Percentiles rank a stretch among this genome's conserved stretches.
Evolutionary conservation across 1,140 invertebrate species (phyloP).

Genomic region (Pantala flavescens): DNA sequence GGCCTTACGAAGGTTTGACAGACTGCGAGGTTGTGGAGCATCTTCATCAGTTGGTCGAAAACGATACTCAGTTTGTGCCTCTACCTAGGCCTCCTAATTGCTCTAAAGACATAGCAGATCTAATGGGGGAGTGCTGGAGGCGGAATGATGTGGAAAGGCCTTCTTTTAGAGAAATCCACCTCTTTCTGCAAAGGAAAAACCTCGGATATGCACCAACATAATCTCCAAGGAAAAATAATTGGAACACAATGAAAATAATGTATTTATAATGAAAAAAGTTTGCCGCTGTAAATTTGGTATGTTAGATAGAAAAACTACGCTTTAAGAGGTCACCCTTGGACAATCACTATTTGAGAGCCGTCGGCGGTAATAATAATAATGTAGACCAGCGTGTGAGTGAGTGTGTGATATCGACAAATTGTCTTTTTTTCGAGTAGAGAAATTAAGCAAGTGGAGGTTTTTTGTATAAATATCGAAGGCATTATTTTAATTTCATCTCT

Average conservation of each 20-base stretch:
- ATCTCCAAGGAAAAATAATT: no score
- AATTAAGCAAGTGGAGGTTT: background rate
- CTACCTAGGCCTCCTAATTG: conserved; percentile 54
- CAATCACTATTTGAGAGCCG: background rate
- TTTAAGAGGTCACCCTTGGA: background rate
- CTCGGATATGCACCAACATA: conserved; percentile 51
- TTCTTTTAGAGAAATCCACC: conserved; percentile 74
- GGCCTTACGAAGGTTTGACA: conserved; percentile 57
- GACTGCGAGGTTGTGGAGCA: conserved; percentile 58
- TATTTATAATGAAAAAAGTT: no score
- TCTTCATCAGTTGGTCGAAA: conserved; percentile 50
- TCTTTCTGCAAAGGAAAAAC: conserved; percentile 77
- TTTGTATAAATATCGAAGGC: background rate
- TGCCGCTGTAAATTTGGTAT: no score
- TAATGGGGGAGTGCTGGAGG: conserved; percentile 86
- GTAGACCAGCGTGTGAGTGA: background rate
- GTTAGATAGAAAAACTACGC: no score
- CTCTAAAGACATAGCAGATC: conserved; percentile 74
- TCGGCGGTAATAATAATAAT: background rate
- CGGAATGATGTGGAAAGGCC: conserved; percentile 65
- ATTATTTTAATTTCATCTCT: background rate
- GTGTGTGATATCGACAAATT: background rate
- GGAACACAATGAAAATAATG: no score
- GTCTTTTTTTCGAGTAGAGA: background rate
- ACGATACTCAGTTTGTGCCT: conserved; percentile 50